These are phyloP conservation scores for Epinotia demarniana DNA, from an alignment of 2,888 invertebrate species.

Conservation along the genomic window DNA sequence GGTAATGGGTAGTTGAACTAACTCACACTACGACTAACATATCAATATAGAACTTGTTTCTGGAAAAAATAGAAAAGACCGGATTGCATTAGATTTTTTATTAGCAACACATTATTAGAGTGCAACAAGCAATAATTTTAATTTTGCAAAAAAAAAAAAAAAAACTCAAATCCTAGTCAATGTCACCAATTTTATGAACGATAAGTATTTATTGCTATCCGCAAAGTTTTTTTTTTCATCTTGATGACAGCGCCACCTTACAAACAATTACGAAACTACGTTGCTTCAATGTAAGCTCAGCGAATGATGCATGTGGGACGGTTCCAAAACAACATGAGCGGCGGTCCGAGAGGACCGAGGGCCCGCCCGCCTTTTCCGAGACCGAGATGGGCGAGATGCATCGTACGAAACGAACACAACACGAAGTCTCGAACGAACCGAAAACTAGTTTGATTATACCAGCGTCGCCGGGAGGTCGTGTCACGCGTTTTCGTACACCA, in stretches of 20 bases:
- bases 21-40: too few relatives aligned
- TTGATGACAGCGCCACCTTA: slow-evolving; percentile 31
- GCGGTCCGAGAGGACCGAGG: neutral
- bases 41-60: too few relatives aligned
- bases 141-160: too few relatives aligned
- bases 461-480: slow-evolving; percentile 62
- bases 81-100: too few relatives aligned
- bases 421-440: slow-evolving; percentile 4
- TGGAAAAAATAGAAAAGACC: too few relatives aligned
- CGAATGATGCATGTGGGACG: neutral
- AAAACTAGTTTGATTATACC: slow-evolving; percentile 76
- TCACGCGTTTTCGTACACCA: slow-evolving; percentile 59
- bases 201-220: neutral
- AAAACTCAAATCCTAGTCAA: too few relatives aligned
- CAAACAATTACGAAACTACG: neutral
- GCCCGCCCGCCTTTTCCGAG: slow-evolving; percentile 10
- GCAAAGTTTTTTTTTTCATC: neutral
- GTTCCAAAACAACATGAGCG: slow-evolving; percentile 22
- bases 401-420: neutral
- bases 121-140: too few relatives aligned
- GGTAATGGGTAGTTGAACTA: too few relatives aligned
- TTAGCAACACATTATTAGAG: too few relatives aligned
- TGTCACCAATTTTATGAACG: neutral
- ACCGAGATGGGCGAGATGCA: neutral
- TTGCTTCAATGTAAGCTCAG: neutral